Conservation (phyloP, 2,113 vertebrate species). For the Emydocephalus ijimae region DNA sequence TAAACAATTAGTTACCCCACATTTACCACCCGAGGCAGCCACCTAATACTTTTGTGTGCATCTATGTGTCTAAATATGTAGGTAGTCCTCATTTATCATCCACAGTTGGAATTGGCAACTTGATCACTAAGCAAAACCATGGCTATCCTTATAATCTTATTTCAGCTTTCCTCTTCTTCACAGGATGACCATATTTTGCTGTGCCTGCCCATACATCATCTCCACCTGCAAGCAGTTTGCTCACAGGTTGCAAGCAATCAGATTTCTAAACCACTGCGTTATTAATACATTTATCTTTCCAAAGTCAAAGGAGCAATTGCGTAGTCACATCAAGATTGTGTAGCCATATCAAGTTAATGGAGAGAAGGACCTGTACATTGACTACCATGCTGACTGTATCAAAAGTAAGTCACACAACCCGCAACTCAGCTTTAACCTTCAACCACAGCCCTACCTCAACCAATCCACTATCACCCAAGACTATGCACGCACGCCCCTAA, state of each 20-base stretch:
- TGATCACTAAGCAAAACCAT: not conserved
- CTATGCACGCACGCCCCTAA: too few relatives aligned
- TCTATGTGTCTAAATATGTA: not conserved
- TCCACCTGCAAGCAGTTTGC: not conserved
- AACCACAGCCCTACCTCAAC: too few relatives aligned
- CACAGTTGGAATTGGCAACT: not conserved
- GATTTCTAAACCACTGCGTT: not conserved
- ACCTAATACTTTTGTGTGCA: not conserved
- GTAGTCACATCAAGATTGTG: not conserved
- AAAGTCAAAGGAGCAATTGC: not conserved
- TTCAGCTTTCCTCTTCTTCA: not conserved
- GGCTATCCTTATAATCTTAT: not conserved
- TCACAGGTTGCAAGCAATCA: not conserved
- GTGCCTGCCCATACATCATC: not conserved
- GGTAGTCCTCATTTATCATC: not conserved
- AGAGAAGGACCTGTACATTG: too few relatives aligned
- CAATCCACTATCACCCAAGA: too few relatives aligned
- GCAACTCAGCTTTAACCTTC: too few relatives aligned
- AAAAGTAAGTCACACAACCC: too few relatives aligned
- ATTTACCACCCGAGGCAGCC: not conserved
- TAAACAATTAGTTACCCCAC: not conserved
- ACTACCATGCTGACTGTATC: too few relatives aligned
- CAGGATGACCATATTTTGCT: not conserved
- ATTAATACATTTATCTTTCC: not conserved
- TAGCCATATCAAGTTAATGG: too few relatives aligned